Percentiles rank a stretch among this genome's conserved stretches.
Evolutionary conservation across 1,140 invertebrate genomes (phyloP).

Genomic region (Oryctes rhinoceros): DNA sequence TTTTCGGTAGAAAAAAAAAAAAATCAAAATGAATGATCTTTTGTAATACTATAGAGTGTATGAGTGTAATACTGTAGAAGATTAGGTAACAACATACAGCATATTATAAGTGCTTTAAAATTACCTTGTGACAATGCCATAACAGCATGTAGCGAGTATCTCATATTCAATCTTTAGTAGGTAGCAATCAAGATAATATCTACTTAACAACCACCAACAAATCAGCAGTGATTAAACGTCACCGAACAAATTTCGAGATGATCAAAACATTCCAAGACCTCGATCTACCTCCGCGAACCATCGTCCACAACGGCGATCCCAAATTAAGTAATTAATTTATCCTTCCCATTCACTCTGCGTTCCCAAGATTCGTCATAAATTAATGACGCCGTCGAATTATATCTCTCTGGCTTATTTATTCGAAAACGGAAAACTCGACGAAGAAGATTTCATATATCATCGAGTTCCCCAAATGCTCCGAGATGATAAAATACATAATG

Average conservation of each 20-base stretch:
- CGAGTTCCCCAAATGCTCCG: not conserved
- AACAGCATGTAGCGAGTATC: no score
- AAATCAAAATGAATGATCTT: no score
- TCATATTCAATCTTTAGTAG: no score
- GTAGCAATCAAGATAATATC: no score
- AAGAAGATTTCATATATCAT: slow-evolving; percentile 11
- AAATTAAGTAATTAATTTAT: not conserved
- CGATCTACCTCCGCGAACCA: not conserved
- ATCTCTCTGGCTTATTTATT: not conserved
- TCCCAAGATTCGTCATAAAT: slow-evolving; percentile 19
- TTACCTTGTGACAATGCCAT: no score
- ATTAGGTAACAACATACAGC: no score
- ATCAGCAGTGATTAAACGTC: no score
- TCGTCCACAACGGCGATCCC: not conserved
- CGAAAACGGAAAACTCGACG: not conserved
- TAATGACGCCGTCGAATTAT: not conserved
- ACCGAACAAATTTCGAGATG: not conserved
- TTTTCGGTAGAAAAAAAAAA: no score
- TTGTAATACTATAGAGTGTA: no score
- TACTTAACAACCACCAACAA: no score
- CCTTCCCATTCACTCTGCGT: not conserved
- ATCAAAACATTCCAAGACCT: not conserved
- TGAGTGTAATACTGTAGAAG: no score
- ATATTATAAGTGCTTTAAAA: no score
- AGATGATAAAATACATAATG: slow-evolving; percentile 23